phyloP scores from a whole-genome alignment of 2,113 vertebrate genomes.

The Paedocypris sp. region DNA sequence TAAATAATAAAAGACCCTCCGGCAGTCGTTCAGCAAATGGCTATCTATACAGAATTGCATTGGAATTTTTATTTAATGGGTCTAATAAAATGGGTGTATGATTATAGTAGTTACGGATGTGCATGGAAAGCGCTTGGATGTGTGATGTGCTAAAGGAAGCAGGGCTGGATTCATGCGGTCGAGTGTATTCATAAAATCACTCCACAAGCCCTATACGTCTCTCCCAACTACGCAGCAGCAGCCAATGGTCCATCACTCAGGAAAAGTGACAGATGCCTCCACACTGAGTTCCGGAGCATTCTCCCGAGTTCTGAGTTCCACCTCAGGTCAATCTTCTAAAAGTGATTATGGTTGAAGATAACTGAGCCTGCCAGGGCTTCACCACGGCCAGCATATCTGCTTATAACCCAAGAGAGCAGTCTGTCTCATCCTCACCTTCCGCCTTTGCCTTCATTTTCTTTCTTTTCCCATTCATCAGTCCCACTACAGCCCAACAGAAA shows the following conservation, averaged over 20 bases:
- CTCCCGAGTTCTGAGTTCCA: constrained; percentile 22
- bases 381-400: constrained; percentile 4
- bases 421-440: neutral
- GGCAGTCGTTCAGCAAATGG: constrained; percentile 2
- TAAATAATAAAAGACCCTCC: neutral
- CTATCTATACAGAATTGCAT: constrained; percentile 11
- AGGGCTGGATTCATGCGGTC: constrained; percentile 22
- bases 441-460: neutral
- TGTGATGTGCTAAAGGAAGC: neutral
- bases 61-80: constrained; percentile 17
- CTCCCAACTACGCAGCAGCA: constrained; percentile 12
- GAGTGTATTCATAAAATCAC: constrained; percentile 29
- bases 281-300: constrained; percentile 12
- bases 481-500: neutral
- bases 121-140: neutral
- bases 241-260: constrained; percentile 28
- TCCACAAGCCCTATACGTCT: constrained; percentile 18
- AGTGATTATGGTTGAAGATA: constrained; percentile 24
- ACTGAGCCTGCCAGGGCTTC: neutral
- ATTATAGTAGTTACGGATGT: constrained; percentile 22
- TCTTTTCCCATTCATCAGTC: neutral
- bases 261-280: constrained; percentile 29
- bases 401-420: constrained; percentile 11
- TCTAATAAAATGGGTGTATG: constrained; percentile 31
- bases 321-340: constrained; percentile 33